Conservation (phyloP, 2,797 vertebrate genomes). For the Meda fulgida region DNA sequence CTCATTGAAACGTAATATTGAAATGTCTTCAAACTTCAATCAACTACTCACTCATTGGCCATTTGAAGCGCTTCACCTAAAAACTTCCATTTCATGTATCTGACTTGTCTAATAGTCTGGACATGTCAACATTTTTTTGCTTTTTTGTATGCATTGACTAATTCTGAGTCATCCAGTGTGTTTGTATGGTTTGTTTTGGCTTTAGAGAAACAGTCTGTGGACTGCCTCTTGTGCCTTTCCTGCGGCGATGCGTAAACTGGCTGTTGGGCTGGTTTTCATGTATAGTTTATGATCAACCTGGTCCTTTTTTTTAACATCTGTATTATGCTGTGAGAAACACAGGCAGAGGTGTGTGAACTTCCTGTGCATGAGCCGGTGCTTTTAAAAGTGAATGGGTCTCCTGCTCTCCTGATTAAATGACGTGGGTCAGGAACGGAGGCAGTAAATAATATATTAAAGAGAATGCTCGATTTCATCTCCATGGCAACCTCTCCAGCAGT, state of each 20-base stretch:
- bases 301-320: slow-evolving; percentile 10
- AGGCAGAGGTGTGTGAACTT: slow-evolving; percentile 2
- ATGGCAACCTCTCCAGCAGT: slow-evolving; percentile 85
- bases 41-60: slow-evolving; percentile 7
- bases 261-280: slow-evolving; percentile 19
- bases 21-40: slow-evolving; percentile 25
- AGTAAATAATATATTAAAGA: slow-evolving; percentile 87
- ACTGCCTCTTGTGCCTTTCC: not conserved
- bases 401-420: slow-evolving; percentile 83
- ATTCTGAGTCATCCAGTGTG: not conserved
- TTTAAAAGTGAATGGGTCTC: slow-evolving; percentile 65
- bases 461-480: slow-evolving; percentile 84
- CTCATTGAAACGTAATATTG: slow-evolving; percentile 16
- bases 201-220: slow-evolving; percentile 1
- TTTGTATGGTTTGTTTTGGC: not conserved
- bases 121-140: not conserved
- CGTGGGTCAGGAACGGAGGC: slow-evolving; percentile 78
- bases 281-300: slow-evolving; percentile 24
- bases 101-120: not conserved
- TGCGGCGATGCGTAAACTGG: not conserved
- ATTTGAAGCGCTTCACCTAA: not conserved
- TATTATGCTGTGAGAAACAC: not conserved
- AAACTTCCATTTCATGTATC: not conserved
- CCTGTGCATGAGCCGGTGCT: slow-evolving; percentile 63
- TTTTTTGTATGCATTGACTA: not conserved